Evolutionary conservation across 2,113 vertebrate genomes (phyloP).

Genomic region (Illadopsis cleaveri): DNA sequence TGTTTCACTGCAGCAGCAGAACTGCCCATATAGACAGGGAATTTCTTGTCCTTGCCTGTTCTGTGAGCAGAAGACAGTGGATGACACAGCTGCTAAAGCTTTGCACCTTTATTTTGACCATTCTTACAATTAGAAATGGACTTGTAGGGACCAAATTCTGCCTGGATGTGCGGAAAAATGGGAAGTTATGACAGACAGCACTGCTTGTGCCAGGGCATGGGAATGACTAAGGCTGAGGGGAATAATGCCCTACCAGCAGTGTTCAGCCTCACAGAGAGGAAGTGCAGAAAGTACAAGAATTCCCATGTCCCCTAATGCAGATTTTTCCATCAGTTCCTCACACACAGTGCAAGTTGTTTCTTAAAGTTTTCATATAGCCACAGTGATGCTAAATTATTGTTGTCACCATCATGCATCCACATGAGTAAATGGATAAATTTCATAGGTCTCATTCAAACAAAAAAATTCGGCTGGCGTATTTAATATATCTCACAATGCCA

Average conservation of each 20-base stretch:
- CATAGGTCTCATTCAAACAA: not conserved
- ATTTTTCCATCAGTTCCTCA: not conserved
- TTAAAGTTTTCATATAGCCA: not conserved
- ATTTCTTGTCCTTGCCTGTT: not conserved
- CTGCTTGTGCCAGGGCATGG: not conserved
- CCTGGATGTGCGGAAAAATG: not conserved
- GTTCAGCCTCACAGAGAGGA: not conserved
- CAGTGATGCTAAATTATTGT: not conserved
- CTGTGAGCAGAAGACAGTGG: not conserved
- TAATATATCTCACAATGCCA: not conserved
- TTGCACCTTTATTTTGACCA: not conserved
- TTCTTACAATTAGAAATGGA: not conserved
- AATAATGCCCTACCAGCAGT: not conserved
- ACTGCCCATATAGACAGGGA: not conserved
- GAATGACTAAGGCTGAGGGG: not conserved
- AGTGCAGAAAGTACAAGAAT: not conserved
- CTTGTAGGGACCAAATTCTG: not conserved
- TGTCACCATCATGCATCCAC: no score
- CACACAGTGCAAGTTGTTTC: not conserved
- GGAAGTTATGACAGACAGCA: not conserved
- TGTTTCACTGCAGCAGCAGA: not conserved
- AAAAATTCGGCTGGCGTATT: not conserved
- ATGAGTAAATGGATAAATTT: not conserved
- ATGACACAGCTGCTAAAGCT: not conserved
- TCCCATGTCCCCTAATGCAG: not conserved